A percentile compares a stretch with the other conserved stretches of the same genome.
Evolutionary conservation across 2,888 invertebrate genomes (phyloP).

Genomic region (Xanthorhoe designata): DNA sequence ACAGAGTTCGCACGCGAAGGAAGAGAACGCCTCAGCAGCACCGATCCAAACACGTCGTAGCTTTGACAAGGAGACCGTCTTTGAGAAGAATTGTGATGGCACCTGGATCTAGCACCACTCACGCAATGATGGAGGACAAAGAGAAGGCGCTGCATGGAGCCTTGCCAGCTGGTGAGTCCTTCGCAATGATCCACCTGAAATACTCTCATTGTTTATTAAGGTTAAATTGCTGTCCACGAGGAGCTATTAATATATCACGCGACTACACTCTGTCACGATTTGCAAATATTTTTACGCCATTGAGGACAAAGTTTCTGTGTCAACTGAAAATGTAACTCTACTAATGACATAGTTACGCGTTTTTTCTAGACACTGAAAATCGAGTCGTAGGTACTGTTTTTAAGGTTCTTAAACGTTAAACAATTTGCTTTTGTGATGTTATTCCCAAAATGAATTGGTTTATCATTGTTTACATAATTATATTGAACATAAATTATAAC

Average conservation of each 20-base stretch:
- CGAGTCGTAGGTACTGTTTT: too few relatives aligned
- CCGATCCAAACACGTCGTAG: constrained; percentile 73
- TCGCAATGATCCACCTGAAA: not conserved
- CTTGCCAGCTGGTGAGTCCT: constrained; percentile 65
- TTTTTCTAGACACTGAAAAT: too few relatives aligned
- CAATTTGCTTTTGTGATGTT: not conserved
- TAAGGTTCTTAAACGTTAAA: not conserved
- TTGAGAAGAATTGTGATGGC: constrained; percentile 84
- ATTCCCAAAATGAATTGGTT: not conserved
- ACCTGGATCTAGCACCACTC: constrained; percentile 84
- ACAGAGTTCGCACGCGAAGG: constrained; percentile 81
- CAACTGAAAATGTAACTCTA: constrained; percentile 49
- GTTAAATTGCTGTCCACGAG: constrained; percentile 30
- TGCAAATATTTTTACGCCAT: constrained; percentile 42
- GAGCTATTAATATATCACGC: constrained; percentile 30
- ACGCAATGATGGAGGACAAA: constrained; percentile 83
- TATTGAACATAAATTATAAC: too few relatives aligned
- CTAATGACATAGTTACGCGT: constrained; percentile 52
- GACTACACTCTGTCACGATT: constrained; percentile 45
- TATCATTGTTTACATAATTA: too few relatives aligned
- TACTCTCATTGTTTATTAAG: not conserved
- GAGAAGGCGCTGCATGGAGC: constrained; percentile 75
- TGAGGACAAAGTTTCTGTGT: constrained; percentile 47
- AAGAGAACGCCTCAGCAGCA: constrained; percentile 67
- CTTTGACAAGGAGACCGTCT: constrained; percentile 77